Base-by-base conservation (phyloP, 2,113 vertebrate genomes). In the Sander lucioperca region DNA sequence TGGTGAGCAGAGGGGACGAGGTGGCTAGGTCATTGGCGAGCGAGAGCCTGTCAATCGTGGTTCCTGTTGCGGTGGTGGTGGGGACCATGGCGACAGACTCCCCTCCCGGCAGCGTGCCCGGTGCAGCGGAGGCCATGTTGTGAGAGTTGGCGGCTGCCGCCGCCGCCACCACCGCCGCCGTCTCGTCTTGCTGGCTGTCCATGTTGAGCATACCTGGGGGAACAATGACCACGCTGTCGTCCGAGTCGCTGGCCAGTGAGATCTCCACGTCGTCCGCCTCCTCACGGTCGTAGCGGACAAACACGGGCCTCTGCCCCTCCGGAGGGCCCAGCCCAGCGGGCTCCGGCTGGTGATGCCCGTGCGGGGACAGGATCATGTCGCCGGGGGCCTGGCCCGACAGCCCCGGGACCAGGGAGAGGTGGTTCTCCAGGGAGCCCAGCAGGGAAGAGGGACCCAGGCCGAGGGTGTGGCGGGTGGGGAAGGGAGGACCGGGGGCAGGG, bases 161-260 rank as follows among this genome's bases (percentile, higher is more conserved):
- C 4, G 56, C 57, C 0, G 51, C 11, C 2, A 25, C 25, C 25
- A 1, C 25, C n/a, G n/a, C n/a, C n/a, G 53, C 61, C 0, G 74
- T 2, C 36, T 93, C 91, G 0, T 94, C 95, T 48, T 90, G 94
- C 71, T 76, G 84, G 19, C n/a, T 80, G 57, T 93, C 91, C 56
- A 83, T 71, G 83, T 82, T 79, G 0, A 95, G 94, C 86, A 97
- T 95, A 8, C 96, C 96, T 6, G 96, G 96, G 0, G 97, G 97
- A 19, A 98, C 96, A 0, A 98, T 98, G 36, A 98, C 96, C 61
- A 98, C 96, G 0, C 97, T 97, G 92, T 98, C 97, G 2, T 97
- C 97, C 0, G 97, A 97, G 91, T 98, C 97, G 0, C 97, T 98
- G 33, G 95, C 97, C 82, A 98, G 85, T 21, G 97, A 98, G 59